Base-by-base conservation (phyloP, 2,113 vertebrate species). In the Meles meles region DNA sequence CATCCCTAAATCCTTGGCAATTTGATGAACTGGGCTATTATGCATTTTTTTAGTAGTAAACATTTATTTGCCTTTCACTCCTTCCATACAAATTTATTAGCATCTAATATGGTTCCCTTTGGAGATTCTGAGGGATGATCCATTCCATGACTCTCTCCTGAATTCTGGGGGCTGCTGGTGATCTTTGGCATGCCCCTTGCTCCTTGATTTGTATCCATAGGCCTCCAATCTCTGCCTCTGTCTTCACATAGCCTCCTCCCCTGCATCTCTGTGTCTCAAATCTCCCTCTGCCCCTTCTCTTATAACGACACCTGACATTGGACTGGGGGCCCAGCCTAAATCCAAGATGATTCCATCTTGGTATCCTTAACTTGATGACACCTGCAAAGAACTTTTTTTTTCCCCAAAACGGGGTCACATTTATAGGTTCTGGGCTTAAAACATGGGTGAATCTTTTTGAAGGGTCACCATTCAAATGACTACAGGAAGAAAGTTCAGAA, bases 31-130 rank as follows among this genome's bases (percentile, higher is more conserved):
- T 84, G 92, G 34, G 42, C 69, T 80, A 80, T 90, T 90, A 61
- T 81, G 80, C 14, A 57, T 77, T 74, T 94, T 92, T 42, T 90
- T 31, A 47, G 61, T 97, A 95, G 82, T 74, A 74, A 88, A 74
- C 15, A 87, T 94, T 72, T 79, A 94, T 94, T 88, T 57, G 80
- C n/a, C 76, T 92, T 94, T 92, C 31, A 87, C 67, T 72, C 52
- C 21, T 21, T 21, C 61, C 34, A 34, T 95, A 90, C 96, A 89
- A 95, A 96, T 97, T 72, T 89, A 94, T 92, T 95, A 95, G 80
- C 80, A 90, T 76, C 74, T 52, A 69, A 31, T 88, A 84, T 81
- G 55, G 39, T 76, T 86, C 63, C 27, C 87, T 80, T 81, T 55
- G 79, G 69, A 88, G 44, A 31, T 88, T 71, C 12, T 15, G 61